Percentiles rank a stretch among this genome's conserved stretches.
Conservation (phyloP, 1,140 invertebrate species). For the Hermetia illucens region DNA sequence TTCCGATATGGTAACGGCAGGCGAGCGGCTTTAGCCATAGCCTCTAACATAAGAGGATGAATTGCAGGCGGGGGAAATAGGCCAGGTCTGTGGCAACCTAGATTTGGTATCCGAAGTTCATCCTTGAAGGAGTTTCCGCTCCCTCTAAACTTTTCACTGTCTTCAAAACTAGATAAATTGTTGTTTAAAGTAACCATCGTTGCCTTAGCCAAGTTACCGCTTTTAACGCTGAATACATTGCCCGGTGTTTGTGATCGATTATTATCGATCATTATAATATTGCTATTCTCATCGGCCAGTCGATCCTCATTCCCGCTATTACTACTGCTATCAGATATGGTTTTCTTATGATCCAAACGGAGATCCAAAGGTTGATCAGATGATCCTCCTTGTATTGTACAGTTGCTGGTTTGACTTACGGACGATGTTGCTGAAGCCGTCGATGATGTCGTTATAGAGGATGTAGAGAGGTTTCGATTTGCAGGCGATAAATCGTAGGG, state of each 20-base stretch:
- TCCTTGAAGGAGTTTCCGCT: not conserved
- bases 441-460: slow-evolving; percentile 6
- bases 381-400: slow-evolving; percentile 27
- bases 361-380: slow-evolving; percentile 68
- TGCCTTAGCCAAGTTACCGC: slow-evolving; percentile 11
- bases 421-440: slow-evolving; percentile 8
- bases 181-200: slow-evolving; percentile 12
- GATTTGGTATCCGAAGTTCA: slow-evolving; percentile 7
- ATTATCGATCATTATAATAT: slow-evolving; percentile 34
- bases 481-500: slow-evolving; percentile 31
- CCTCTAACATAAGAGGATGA: slow-evolving; percentile 49
- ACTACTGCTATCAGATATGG: slow-evolving; percentile 34
- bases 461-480: slow-evolving; percentile 11
- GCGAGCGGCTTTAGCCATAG: slow-evolving; percentile 48
- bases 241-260: slow-evolving; percentile 2
- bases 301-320: slow-evolving; percentile 26
- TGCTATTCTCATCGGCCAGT: slow-evolving; percentile 62
- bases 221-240: slow-evolving; percentile 7
- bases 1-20: slow-evolving; percentile 33
- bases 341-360: slow-evolving; percentile 64
- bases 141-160: not conserved
- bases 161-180: slow-evolving; percentile 13
- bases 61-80: slow-evolving; percentile 45
- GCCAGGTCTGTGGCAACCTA: slow-evolving; percentile 26
- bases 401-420: slow-evolving; percentile 6